Evolutionary conservation across 1,140 invertebrate genomes (phyloP).

Genomic region (Andricus grossulariae): DNA sequence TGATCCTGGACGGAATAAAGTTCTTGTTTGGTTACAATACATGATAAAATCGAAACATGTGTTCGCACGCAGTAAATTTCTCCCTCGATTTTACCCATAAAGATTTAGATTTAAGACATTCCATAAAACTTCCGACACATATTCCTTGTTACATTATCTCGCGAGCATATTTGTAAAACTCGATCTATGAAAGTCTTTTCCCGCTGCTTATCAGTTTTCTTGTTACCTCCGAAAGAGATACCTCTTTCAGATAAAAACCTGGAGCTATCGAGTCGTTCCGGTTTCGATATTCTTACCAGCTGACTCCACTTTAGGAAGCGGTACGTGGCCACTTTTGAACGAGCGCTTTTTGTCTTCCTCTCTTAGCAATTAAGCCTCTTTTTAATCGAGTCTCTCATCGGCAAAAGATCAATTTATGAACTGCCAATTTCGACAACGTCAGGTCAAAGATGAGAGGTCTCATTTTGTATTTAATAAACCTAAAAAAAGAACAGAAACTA

Average conservation of each 20-base stretch:
- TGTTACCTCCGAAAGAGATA: background rate
- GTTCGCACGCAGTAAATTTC: no score
- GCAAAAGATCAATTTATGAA: constrained; percentile 12
- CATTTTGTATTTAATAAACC: background rate
- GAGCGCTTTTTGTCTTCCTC: background rate
- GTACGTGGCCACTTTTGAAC: constrained; percentile 51
- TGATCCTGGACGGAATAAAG: no score
- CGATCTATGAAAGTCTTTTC: background rate
- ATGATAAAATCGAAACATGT: no score
- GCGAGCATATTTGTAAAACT: background rate
- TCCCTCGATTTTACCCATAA: no score
- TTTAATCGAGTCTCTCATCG: constrained; percentile 8
- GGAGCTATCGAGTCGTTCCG: constrained; percentile 31
- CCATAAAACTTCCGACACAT: background rate
- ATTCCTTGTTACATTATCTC: background rate
- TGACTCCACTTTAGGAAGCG: constrained; percentile 48
- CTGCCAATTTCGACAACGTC: background rate
- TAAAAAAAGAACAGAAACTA: background rate
- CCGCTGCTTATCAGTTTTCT: constrained; percentile 4
- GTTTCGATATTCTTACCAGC: constrained; percentile 49
- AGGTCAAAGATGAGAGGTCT: no score
- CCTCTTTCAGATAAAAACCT: constrained; percentile 54
- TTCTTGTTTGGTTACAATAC: no score
- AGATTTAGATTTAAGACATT: no score
- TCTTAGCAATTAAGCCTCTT: background rate